Percentiles rank a stretch among this genome's conserved stretches.
Conservation (phyloP, 2,888 invertebrate genomes). For the Galerucella calmariensis region DNA sequence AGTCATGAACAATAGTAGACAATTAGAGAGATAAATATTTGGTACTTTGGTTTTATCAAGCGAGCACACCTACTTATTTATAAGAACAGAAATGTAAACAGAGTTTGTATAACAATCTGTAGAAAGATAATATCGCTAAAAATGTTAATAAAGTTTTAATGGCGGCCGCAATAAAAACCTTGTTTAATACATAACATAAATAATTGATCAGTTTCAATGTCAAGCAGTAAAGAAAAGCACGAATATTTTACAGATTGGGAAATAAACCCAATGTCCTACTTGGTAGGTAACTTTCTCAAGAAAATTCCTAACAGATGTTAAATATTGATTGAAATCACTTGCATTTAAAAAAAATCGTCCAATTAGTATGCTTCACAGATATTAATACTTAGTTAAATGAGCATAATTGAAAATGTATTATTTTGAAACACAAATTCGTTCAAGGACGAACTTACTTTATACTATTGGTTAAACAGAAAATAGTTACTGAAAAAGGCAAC, state of each 20-base stretch:
- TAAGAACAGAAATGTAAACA: constrained; percentile 34
- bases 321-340: constrained; percentile 26
- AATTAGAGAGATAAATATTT: constrained; percentile 28
- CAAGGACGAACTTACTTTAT: constrained; percentile 56
- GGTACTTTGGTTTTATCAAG: constrained; percentile 23
- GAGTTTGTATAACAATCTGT: constrained; percentile 23
- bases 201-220: constrained; percentile 59
- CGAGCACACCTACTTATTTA: constrained; percentile 27
- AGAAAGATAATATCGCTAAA: constrained; percentile 16
- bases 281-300: constrained; percentile 56
- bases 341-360: constrained; percentile 30
- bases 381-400: constrained; percentile 44
- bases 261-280: constrained; percentile 59
- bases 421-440: constrained; percentile 56
- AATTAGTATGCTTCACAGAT: constrained; percentile 42
- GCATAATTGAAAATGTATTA: constrained; percentile 53
- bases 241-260: constrained; percentile 54
- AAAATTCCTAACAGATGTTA: constrained; percentile 51
- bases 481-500: constrained; percentile 51
- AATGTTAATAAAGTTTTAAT: constrained; percentile 43
- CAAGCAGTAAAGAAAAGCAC: constrained; percentile 53
- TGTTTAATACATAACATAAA: constrained; percentile 50
- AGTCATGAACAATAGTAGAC: constrained; percentile 25
- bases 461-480: constrained; percentile 46
- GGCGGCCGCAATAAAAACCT: constrained; percentile 49